Base-by-base conservation (phyloP, 2,888 invertebrate species). In the Dorcus parallelipipedus region DNA sequence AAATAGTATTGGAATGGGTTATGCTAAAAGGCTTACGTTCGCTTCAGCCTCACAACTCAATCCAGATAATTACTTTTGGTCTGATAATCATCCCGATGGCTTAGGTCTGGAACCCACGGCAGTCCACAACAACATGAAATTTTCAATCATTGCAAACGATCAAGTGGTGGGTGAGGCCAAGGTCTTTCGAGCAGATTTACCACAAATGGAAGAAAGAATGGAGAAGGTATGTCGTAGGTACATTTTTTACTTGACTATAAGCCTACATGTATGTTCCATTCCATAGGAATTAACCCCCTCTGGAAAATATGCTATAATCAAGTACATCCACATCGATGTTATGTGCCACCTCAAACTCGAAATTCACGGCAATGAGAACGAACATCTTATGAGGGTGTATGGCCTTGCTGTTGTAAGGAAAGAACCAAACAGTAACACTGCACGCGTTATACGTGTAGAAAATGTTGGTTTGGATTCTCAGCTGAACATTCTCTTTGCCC, bases 21-120 rank as follows among this genome's bases (percentile, higher is more conserved):
- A 90, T 69, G 90, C 89, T 33, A 90, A 90, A 72, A 82, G 90
- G 50, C 80, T 91, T 58, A 88, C 88, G 1, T 90, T 90, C 77
- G 82, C 85, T 67, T 86, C 89, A 0, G 85, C 87, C 63, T 82
- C 82, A 2, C 75, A 83, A 17, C 79, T 84, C 54, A 76, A 78
- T 10, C 84, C 85, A 3, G 81, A 86, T 64, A 88, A 88, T 75
- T 88, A 85, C 73, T 86, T 91, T 77, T 90, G 90, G 89, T 89
- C 89, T 23, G 90, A 91, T 76, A 89, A 86, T 42, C 86, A 87
- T 66, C 85, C 88, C 3, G 87, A 88, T 69, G 90, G 90, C 40
- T 79, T 86, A 59, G 90, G 88, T 51, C 80, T 88, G 72, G 87
- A 88, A 73, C 81, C 86, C 2, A 81, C 86, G 48, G 88, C 87